Conservation (phyloP, 1,140 invertebrate species). For the Trichonephila clavata region DNA sequence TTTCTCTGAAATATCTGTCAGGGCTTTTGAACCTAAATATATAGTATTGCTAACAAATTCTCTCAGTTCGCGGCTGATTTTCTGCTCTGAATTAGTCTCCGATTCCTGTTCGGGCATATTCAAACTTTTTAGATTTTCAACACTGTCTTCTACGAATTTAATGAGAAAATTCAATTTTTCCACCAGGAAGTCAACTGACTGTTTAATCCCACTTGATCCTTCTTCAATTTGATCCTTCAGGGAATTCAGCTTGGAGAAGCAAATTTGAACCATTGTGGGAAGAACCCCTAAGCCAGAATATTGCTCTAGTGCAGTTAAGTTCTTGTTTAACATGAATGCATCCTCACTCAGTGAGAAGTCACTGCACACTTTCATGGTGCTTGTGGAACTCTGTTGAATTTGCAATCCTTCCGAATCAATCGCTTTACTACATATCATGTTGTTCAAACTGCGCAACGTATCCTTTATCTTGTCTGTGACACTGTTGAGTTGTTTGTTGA, state of each 20-base stretch:
- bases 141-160: neutral
- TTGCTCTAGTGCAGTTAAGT: neutral
- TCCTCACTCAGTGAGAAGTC: neutral
- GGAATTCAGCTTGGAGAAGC: neutral
- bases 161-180: neutral
- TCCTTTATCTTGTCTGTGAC: neutral
- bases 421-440: neutral
- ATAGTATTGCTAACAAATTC: neutral
- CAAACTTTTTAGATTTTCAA: conserved; percentile 3
- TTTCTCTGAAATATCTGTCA: neutral
- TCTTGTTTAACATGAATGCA: neutral
- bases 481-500: neutral
- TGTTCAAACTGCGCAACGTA: neutral
- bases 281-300: neutral
- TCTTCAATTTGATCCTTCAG: conserved; percentile 35
- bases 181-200: neutral
- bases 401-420: neutral
- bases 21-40: neutral
- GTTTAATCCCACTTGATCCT: neutral
- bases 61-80: neutral
- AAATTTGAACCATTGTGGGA: neutral
- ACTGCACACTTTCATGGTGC: neutral
- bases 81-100: neutral
- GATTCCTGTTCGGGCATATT: neutral
- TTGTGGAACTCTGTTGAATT: neutral